Evolutionary conservation across 1,140 invertebrate genomes (phyloP), one percentile per base, ranked within the genome.

Genomic region (Drosophila melanica): DNA sequence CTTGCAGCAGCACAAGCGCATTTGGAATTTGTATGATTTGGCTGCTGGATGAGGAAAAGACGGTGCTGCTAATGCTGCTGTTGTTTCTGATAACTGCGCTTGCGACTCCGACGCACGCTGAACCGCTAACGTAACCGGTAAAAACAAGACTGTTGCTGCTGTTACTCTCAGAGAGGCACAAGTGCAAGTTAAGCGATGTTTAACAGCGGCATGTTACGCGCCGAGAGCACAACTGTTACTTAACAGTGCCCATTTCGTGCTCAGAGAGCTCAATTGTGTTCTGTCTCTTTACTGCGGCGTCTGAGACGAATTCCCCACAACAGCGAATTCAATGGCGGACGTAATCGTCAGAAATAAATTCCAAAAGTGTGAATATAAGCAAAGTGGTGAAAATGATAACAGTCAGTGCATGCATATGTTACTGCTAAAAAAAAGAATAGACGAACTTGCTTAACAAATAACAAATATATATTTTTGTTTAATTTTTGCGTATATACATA

Each of bases 121-220:
- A 50, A 63, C 72, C 72, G 72, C 63, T 70, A 50, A 62, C 51
- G 59, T 70, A 63, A 75, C 72, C 72, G 72, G 72, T 66, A 51
- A 70, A 70, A 75, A 75, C 51, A 64, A 75, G 66, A 75, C 72
- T 72, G 69, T 72, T 67, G 67, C 57, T 70, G 62, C 41, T 50
- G 50, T 70, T 73, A 59, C 48, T 73, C 64, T 67, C 48, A 39
- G 62, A 66, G 62, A 58, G 39, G 39, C 65, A 60, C 41, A 53
- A 69, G 51, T 73, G 65, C 70, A 69, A 59, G 35, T 68, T 58
- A 58, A 66, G 16, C 48, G 35, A 45, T 55, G 39, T 23, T 69
- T 73, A 66, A 72, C 65, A 73, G 33, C 10, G 3, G 9, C 0
- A 39, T 73, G 64, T 73, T 68, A 68, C 60, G 48, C 55, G n/a